Base-by-base conservation (phyloP, 2,113 vertebrate genomes). In the Sterrhoptilus dennistouni region DNA sequence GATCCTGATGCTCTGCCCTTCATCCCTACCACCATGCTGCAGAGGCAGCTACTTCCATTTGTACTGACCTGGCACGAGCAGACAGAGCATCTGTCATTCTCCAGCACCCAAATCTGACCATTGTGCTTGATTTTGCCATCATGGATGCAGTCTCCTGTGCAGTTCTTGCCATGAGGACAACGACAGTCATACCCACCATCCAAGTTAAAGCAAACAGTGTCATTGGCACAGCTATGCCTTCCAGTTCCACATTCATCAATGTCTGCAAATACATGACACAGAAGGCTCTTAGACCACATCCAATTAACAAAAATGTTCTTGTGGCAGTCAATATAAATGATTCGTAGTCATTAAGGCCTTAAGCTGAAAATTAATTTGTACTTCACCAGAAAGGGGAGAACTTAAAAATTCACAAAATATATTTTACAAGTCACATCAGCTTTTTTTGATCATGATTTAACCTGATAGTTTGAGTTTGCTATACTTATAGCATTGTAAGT, bases 131-230 rank as follows among this genome's bases (percentile, higher is more conserved):
- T 97, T 98, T 98, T 99, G 57, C 98, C 98, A 86, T 99, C 99
- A 54, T 99, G 99, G 95, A 99, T 97, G 90, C 99, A 99, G 97
- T 99, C 99, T 10, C 99, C 99, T 5, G 99, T 99, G 98, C 99
- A 99, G 93, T 99, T 99, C 97, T 98, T 99, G 28, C 99, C 99
- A 23, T 99, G 99, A 44, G 99, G 99, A 97, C 99, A 99, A n/a
- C 99, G 98, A 69, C 99, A 99, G 94, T 99, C 99, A 12, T 99
- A 99, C 18, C 99, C 99, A 21, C 99, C 99, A 61, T 99, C 99
- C 98, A 99, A 91, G 98, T 99, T 99, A 97, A 99, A 99, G 98
- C 99, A 99, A 97, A 99, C 96, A 4, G 99, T 99, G 96, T 99
- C 99, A 78, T 99, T 99, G 97, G 99, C 98, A 94, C 99, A 99